Evolutionary conservation across 2,888 invertebrate species (phyloP).

Genomic region (Dione juno): DNA sequence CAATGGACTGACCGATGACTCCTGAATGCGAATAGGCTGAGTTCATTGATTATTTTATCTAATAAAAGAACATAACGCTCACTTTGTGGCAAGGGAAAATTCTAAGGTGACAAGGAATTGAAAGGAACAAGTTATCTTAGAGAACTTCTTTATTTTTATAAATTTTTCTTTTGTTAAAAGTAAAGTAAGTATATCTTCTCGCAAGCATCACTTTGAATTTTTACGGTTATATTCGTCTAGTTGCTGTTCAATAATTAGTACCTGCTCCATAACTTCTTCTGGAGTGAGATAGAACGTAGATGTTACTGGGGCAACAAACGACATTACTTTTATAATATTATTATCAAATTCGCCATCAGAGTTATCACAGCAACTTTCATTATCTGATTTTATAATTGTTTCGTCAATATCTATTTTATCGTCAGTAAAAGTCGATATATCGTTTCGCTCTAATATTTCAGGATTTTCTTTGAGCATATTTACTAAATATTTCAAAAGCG

Average conservation of each 20-base stretch:
- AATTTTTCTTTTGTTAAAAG: background rate
- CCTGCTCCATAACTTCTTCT: conserved; percentile 37
- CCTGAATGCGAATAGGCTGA: too few relatives aligned
- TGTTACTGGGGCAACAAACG: background rate
- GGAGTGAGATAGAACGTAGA: conserved; percentile 25
- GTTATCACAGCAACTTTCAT: background rate
- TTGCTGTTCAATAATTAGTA: conserved; percentile 33
- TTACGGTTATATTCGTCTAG: conserved; percentile 36
- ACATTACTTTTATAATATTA: background rate
- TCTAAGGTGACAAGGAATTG: too few relatives aligned
- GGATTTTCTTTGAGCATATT: conserved; percentile 58
- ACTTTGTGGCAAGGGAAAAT: too few relatives aligned
- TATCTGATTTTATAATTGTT: background rate
- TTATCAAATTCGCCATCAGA: background rate
- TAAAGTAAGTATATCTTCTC: background rate
- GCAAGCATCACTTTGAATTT: background rate
- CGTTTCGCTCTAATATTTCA: conserved; percentile 61
- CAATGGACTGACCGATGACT: too few relatives aligned
- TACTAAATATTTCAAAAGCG: conserved; percentile 60
- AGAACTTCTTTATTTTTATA: background rate
- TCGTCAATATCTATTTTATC: background rate
- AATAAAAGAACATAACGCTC: too few relatives aligned
- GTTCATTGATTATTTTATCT: too few relatives aligned
- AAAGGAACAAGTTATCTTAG: too few relatives aligned
- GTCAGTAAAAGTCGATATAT: conserved; percentile 52